phyloP scores from a whole-genome alignment of 2,113 vertebrate genomes.

The Sander lucioperca region DNA sequence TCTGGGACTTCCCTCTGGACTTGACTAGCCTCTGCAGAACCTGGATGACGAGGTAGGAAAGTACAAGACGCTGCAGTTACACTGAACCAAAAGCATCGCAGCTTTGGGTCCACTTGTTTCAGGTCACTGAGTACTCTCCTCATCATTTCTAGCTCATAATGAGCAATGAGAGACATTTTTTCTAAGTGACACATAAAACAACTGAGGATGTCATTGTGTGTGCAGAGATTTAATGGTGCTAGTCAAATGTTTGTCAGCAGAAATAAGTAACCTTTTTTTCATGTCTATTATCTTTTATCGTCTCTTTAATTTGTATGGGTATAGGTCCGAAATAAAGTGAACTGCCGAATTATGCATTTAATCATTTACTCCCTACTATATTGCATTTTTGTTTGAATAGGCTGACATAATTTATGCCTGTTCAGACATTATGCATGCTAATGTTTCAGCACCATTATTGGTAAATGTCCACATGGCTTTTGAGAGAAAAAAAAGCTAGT shows the following conservation, averaged over 20 bases:
- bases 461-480: neutral
- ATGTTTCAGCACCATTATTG: neutral
- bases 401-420: neutral
- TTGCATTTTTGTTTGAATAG: neutral
- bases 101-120: neutral
- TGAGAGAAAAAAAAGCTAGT: neutral
- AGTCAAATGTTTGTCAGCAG: neutral
- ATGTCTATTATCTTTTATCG: neutral
- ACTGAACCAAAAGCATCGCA: neutral
- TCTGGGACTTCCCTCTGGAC: slow-evolving; percentile 96
- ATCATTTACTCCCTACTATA: neutral
- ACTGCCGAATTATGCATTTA: neutral
- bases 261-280: neutral
- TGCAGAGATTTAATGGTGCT: neutral
- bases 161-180: neutral
- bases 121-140: neutral
- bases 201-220: neutral
- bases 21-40: slow-evolving; percentile 96
- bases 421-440: neutral
- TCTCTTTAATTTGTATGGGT: neutral
- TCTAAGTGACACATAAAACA: neutral
- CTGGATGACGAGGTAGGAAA: slow-evolving; percentile 72
- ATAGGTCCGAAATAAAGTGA: neutral
- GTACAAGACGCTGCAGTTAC: slow-evolving; percentile 19
- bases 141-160: neutral